These are phyloP conservation scores for Meda fulgida DNA, from an alignment of 2,797 vertebrate species.

Conservation along the genomic window DNA sequence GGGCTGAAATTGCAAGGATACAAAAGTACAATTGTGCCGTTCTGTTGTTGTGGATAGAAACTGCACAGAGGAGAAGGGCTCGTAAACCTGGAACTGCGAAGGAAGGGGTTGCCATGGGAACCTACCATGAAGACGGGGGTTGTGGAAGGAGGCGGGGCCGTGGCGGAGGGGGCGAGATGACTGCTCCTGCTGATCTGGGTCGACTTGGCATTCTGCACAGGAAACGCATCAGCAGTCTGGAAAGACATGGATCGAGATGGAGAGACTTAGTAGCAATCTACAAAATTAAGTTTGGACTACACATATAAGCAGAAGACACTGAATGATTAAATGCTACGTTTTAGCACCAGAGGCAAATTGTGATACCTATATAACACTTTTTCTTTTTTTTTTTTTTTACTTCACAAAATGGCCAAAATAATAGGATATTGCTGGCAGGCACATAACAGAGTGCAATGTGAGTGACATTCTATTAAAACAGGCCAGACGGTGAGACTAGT, in stretches of 20 bases:
- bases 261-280: conserved; percentile 44
- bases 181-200: conserved; percentile 55
- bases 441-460: conserved; percentile 35
- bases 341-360: not conserved
- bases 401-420: not conserved
- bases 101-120: conserved; percentile 71
- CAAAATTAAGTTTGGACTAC: conserved; percentile 6
- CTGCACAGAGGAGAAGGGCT: conserved; percentile 44
- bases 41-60: conserved; percentile 54
- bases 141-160: conserved; percentile 55
- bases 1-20: conserved; percentile 53
- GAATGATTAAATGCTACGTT: not conserved
- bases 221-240: conserved; percentile 63
- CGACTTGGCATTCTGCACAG: conserved; percentile 56
- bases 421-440: not conserved
- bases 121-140: conserved; percentile 66
- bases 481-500: conserved; percentile 48
- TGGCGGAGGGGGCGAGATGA: conserved; percentile 47
- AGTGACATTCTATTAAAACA: conserved; percentile 60
- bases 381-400: not conserved
- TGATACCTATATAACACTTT: not conserved
- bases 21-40: conserved; percentile 59
- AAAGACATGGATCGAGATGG: conserved; percentile 57
- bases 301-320: not conserved
- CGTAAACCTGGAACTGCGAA: conserved; percentile 64